These are phyloP conservation scores for Oreortyx pictus DNA, from an alignment of 2,797 vertebrate species.

Conservation along the genomic window DNA sequence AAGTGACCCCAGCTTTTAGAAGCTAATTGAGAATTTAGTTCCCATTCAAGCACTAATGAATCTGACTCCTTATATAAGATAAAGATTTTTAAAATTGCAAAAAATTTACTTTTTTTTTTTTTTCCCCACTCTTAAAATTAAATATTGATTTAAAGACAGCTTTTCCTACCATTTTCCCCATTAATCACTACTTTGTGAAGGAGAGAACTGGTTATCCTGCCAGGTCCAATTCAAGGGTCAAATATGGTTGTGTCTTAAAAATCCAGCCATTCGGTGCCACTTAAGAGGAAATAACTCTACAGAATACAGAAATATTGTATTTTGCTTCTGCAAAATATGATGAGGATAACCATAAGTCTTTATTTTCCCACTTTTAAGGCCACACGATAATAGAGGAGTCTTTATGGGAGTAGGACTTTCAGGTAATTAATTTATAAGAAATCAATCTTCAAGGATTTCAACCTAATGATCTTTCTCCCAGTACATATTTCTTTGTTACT, in stretches of 20 bases:
- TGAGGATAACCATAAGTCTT: not conserved
- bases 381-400: not conserved
- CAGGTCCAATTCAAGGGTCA: not conserved
- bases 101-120: too few relatives aligned
- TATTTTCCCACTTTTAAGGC: not conserved
- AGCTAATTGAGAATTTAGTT: not conserved
- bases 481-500: not conserved
- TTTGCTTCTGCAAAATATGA: not conserved
- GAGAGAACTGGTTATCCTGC: not conserved
- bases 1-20: not conserved
- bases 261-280: not conserved
- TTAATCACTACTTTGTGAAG: not conserved
- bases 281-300: not conserved
- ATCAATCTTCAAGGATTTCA: not conserved
- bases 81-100: too few relatives aligned
- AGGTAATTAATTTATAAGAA: not conserved
- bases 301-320: not conserved
- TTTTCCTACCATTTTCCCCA: not conserved
- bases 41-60: not conserved
- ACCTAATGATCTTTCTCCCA: not conserved
- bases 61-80: not conserved
- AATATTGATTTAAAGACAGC: not conserved
- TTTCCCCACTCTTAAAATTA: not conserved
- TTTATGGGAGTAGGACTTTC: not conserved
- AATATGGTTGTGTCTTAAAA: not conserved